phyloP scores from a whole-genome alignment of 2,113 vertebrate genomes.

The Scortum barcoo region DNA sequence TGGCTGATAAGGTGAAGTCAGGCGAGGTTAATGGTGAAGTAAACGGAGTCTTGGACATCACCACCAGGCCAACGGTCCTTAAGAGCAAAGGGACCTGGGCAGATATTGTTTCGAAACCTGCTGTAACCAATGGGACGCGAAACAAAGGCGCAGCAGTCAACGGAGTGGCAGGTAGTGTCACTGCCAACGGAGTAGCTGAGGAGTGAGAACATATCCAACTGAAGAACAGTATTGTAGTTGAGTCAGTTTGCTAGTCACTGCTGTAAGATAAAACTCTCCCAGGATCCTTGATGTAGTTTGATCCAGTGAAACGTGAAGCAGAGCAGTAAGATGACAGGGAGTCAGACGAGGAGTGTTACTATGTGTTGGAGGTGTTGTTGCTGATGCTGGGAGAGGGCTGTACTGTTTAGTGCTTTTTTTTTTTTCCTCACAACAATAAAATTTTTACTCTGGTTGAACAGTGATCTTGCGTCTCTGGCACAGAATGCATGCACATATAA shows the following conservation, averaged over 20 bases:
- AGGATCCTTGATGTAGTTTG: conserved; percentile 27
- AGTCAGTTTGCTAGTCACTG: conserved; percentile 53
- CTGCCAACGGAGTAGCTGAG: conserved; percentile 50
- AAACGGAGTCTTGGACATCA: conserved; percentile 25
- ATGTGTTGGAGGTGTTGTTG: conserved; percentile 35
- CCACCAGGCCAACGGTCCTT: conserved; percentile 39
- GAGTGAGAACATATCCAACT: conserved; percentile 46
- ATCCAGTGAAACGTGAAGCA: conserved; percentile 38
- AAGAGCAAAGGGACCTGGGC: conserved; percentile 68
- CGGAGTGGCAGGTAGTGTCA: conserved; percentile 23
- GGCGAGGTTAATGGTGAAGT: conserved; percentile 34
- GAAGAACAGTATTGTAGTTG: conserved; percentile 18
- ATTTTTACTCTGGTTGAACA: conserved; percentile 48
- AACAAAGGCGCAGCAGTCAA: conserved; percentile 41
- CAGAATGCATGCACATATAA: background rate
- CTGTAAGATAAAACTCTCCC: conserved; percentile 60
- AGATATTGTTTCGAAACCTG: conserved; percentile 68
- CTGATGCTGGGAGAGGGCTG: conserved; percentile 50
- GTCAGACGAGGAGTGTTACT: conserved; percentile 31
- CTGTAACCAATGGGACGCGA: conserved; percentile 48
- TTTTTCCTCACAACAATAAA: conserved; percentile 60
- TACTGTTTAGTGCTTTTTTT: conserved; percentile 36
- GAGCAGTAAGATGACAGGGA: background rate
- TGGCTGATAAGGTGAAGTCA: conserved; percentile 25
- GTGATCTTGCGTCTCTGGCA: background rate